Base-by-base conservation (phyloP, 2,888 invertebrate species). In the Drosophila acutilabella region DNA sequence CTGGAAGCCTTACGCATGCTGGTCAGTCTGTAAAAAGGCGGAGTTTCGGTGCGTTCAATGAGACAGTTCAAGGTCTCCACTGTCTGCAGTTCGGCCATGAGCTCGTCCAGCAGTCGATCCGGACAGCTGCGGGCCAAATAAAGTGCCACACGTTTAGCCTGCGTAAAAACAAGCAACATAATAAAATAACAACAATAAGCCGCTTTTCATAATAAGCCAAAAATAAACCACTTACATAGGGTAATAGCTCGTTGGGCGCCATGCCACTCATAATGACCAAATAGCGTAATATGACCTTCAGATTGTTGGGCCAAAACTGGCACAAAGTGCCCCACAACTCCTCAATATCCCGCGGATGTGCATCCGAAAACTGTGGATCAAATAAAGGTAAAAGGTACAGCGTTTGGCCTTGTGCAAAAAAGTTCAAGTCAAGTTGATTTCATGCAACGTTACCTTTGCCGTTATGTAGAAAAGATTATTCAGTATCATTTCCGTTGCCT, bases 401-500 rank as follows among this genome's bases (percentile, higher is more conserved):
- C 56, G 41, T n/a, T 23, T 11, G 16, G 0, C 16, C n/a, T 18
- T 33, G 13, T 40, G 45, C 23, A 40, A 26, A 14, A 13, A 14
- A 20, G n/a, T 6, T 40, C 3, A 36, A 53, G 38, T 38, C 44
- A 61, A 40, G 14, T 50, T 14, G 30, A 61, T 18, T 62, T 23
- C 30, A 52, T 51, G 38, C 45, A 38, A 26, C 33, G 64, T 90
- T 93, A 97, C 97, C 95, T 98, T 98, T 4, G 98, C 97, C 6
- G 99, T 99, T 86, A 99, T 97, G 93, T 99, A 99, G 93, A 99
- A 98, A 18, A 99, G 95, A 93, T 99, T 99, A 93, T 99, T 99
- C 72, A 99, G 94, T 52, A 99, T 98, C 98, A 99, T 98, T 93
- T 99, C 99, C 0, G 99, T 99, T n/a, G 99, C 99, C 93, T 99